A percentile compares a stretch with the other conserved stretches of the same genome.
Evolutionary conservation across 2,113 vertebrate genomes (phyloP).

Genomic region (Nycticebus coucang): DNA sequence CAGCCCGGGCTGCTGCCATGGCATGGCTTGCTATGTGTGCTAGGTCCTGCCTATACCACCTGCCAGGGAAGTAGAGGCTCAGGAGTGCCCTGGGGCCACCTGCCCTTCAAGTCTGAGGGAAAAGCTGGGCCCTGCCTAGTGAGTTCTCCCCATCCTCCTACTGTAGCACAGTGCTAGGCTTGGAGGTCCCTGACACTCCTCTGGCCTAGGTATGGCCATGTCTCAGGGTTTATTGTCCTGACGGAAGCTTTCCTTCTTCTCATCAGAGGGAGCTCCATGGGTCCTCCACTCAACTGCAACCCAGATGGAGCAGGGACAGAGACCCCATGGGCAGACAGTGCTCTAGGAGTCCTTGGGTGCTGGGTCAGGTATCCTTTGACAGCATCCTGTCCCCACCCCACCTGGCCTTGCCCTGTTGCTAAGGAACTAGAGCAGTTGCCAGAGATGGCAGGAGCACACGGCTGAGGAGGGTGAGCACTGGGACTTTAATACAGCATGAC

Average conservation of each 20-base stretch:
- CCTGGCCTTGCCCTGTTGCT: not conserved
- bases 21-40: not conserved
- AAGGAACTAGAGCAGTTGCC: not conserved
- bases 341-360: not conserved
- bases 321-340: not conserved
- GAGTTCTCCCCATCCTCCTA: not conserved
- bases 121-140: not conserved
- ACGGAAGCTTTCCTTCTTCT: not conserved
- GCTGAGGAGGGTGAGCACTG: not conserved
- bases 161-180: not conserved
- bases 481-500: constrained; percentile 45
- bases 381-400: not conserved
- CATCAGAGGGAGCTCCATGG: not conserved
- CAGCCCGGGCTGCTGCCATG: not conserved
- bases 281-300: not conserved
- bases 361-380: accelerated
- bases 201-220: not conserved
- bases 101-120: not conserved
- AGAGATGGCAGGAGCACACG: not conserved
- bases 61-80: not conserved
- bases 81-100: not conserved
- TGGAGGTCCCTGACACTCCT: not conserved
- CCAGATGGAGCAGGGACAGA: not conserved
- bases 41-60: not conserved
- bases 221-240: not conserved